Conservation (phyloP, 1,140 invertebrate species). For the Oreohelix idahoensis region DNA sequence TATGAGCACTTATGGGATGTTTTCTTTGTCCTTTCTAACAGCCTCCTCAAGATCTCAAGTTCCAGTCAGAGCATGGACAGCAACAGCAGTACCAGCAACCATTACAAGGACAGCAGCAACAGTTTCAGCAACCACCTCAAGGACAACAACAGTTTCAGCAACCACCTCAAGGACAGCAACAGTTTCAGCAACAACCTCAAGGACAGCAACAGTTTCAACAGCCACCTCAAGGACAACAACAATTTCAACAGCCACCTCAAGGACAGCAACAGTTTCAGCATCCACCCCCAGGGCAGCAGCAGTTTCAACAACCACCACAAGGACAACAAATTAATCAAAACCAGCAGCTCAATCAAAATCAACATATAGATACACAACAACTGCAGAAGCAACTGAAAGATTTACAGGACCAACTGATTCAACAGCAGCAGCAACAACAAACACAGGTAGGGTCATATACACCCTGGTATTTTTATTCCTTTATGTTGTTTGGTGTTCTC, state of each 20-base stretch:
- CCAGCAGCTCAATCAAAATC: neutral
- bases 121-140: conserved; percentile 36
- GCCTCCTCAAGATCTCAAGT: conserved; percentile 51
- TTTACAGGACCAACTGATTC: too few relatives aligned
- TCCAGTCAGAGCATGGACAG: conserved; percentile 21
- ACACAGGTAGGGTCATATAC: too few relatives aligned
- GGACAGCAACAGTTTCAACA: conserved; percentile 11
- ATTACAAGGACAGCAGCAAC: conserved; percentile 13
- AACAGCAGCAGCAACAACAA: too few relatives aligned
- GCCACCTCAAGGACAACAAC: conserved; percentile 43
- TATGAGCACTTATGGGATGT: neutral
- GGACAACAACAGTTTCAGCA: neutral
- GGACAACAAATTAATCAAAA: conserved; percentile 8
- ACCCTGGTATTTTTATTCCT: too few relatives aligned
- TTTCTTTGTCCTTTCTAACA: conserved; percentile 25
- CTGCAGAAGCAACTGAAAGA: too few relatives aligned
- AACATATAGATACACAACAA: neutral
- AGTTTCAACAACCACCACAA: conserved; percentile 50
- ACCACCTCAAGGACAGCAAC: too few relatives aligned
- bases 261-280: too few relatives aligned
- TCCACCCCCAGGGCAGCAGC: conserved; percentile 46
- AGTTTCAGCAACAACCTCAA: too few relatives aligned
- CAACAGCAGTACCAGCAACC: conserved; percentile 40
- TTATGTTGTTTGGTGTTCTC: too few relatives aligned
- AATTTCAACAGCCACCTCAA: conserved; percentile 50